Percentiles rank a stretch among this genome's conserved stretches.
Evolutionary conservation across 2,797 vertebrate species (phyloP).

Genomic region (Parotocinclus haroldoi): DNA sequence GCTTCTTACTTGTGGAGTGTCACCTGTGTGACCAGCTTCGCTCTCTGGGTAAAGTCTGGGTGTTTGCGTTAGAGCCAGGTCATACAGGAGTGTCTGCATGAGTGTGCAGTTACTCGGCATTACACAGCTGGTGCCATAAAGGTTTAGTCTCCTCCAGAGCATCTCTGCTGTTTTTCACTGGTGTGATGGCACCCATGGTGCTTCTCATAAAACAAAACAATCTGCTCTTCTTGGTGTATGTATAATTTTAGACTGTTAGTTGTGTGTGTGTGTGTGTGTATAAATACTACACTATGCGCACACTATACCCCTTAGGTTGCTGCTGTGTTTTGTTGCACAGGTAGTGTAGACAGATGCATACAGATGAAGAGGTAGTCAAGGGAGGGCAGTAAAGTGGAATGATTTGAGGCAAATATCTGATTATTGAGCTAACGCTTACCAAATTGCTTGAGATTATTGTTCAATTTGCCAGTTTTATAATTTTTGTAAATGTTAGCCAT

Average conservation of each 20-base stretch:
- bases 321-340: no score
- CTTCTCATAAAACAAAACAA: not conserved
- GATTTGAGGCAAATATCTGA: no score
- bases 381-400: no score
- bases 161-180: constrained; percentile 12
- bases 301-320: not conserved
- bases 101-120: constrained; percentile 18
- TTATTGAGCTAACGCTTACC: no score
- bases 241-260: constrained; percentile 3
- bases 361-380: no score
- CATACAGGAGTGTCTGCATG: not conserved
- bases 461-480: no score
- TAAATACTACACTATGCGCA: no score
- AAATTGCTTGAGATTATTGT: no score
- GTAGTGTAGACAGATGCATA: no score
- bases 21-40: not conserved
- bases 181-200: not conserved
- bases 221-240: constrained; percentile 1
- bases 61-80: constrained; percentile 1
- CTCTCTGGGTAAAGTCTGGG: not conserved
- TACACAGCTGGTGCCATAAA: constrained; percentile 26
- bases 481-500: no score
- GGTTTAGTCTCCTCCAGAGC: constrained; percentile 25
- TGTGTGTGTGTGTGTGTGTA: constrained; percentile 2
- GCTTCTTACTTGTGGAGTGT: not conserved